These are phyloP conservation scores for Phylloscopus collybita DNA, from an alignment of 2,797 vertebrate genomes.

Conservation along the genomic window DNA sequence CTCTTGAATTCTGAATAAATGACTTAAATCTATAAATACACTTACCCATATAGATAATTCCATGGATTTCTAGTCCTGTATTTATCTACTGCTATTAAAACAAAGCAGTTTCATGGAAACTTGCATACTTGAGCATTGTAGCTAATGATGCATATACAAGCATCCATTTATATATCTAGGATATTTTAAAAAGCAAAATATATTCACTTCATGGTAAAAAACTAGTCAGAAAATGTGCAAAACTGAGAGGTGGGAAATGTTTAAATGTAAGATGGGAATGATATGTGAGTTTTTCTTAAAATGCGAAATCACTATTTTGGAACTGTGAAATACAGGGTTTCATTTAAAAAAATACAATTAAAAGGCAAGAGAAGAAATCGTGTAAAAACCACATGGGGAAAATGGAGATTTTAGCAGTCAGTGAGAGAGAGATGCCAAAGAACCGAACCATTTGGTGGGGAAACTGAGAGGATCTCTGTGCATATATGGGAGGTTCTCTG, in stretches of 20 bases:
- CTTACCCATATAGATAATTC: background rate
- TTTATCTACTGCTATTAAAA: background rate
- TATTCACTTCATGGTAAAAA: background rate
- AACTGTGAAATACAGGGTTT: background rate
- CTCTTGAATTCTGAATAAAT: background rate
- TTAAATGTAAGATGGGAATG: background rate
- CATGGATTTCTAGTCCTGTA: background rate
- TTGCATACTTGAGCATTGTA: background rate
- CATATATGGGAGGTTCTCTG: background rate
- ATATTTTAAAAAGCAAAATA: background rate
- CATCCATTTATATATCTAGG: background rate
- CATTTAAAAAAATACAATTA: background rate
- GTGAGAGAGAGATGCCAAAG: background rate
- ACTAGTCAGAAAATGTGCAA: background rate
- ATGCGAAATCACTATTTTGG: background rate
- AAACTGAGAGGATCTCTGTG: background rate
- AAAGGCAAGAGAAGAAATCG: background rate
- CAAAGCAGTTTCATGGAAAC: background rate
- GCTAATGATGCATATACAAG: background rate
- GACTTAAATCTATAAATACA: background rate
- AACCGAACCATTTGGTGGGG: background rate
- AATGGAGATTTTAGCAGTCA: background rate
- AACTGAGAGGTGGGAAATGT: background rate
- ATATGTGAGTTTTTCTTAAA: background rate
- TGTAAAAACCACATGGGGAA: background rate